Evolutionary conservation across 2,797 vertebrate genomes (phyloP).

Genomic region (Poeciliopsis turneri): DNA sequence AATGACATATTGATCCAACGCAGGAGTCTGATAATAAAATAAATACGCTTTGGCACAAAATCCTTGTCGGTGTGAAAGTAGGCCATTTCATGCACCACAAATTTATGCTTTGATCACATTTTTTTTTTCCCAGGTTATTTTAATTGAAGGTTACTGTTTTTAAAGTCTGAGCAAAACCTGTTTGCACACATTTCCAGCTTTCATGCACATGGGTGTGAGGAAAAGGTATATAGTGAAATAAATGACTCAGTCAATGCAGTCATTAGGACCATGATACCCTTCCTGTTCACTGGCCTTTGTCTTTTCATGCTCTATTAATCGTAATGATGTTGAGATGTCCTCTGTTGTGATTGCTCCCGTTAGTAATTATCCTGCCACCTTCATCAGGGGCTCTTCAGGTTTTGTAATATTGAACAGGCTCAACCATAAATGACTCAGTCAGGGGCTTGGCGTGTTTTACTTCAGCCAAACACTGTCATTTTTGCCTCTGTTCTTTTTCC

Average conservation of each 20-base stretch:
- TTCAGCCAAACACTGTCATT: not conserved
- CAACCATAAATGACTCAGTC: constrained; percentile 28
- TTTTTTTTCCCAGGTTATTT: not conserved
- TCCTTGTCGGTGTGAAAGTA: not conserved
- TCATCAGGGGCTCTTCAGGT: constrained; percentile 7
- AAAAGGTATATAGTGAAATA: constrained; percentile 2
- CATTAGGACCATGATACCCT: not conserved
- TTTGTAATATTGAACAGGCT: constrained; percentile 7
- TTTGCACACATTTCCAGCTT: not conserved
- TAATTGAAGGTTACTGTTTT: not conserved
- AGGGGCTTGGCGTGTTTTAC: constrained; percentile 16
- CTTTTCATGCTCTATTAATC: constrained; percentile 42
- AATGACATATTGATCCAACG: not conserved
- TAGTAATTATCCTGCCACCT: constrained; percentile 38
- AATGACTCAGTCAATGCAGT: not conserved
- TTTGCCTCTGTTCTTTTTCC: not conserved
- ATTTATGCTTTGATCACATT: not conserved
- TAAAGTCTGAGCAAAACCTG: not conserved
- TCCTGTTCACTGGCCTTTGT: constrained; percentile 24
- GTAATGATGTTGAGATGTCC: constrained; percentile 15
- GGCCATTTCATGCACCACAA: not conserved
- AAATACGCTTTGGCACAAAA: not conserved
- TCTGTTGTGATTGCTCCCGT: constrained; percentile 19
- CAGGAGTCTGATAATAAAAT: not conserved
- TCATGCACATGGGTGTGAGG: not conserved